Conservation (phyloP, 2,888 invertebrate species). For the Lepas anatifera region DNA sequence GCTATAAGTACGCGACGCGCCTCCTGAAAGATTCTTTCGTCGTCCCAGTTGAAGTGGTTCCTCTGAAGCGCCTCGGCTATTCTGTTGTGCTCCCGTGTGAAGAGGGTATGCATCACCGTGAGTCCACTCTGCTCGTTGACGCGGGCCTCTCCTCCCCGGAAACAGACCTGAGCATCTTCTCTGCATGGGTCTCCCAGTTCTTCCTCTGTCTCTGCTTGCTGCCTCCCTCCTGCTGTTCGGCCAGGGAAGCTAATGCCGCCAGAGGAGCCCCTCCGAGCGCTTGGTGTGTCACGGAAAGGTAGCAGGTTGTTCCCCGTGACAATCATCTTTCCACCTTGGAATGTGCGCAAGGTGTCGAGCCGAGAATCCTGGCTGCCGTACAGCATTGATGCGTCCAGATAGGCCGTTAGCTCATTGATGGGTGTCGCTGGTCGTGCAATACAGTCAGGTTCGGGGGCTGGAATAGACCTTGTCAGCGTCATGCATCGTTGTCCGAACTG, state of each 20-base stretch:
- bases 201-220: neutral
- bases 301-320: constrained; percentile 17
- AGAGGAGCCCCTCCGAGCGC: neutral
- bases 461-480: constrained; percentile 57
- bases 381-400: constrained; percentile 62
- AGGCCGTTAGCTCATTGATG: constrained; percentile 57
- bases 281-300: constrained; percentile 9
- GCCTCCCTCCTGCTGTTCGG: neutral
- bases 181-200: neutral
- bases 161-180: neutral
- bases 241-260: neutral
- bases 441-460: constrained; percentile 50
- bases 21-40: constrained; percentile 42
- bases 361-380: constrained; percentile 60
- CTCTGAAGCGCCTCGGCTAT: constrained; percentile 34
- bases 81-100: constrained; percentile 43
- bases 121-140: constrained; percentile 48
- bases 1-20: constrained; percentile 40
- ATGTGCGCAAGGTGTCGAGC: constrained; percentile 50
- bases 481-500: constrained; percentile 42
- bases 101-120: constrained; percentile 56
- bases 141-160: constrained; percentile 35
- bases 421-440: constrained; percentile 51
- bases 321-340: constrained; percentile 45
- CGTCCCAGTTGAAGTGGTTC: constrained; percentile 40